Percentiles rank a stretch among this genome's conserved stretches.
These are phyloP conservation scores for Cnemophilus loriae DNA, from an alignment of 2,113 vertebrate species.

Conservation along the genomic window DNA sequence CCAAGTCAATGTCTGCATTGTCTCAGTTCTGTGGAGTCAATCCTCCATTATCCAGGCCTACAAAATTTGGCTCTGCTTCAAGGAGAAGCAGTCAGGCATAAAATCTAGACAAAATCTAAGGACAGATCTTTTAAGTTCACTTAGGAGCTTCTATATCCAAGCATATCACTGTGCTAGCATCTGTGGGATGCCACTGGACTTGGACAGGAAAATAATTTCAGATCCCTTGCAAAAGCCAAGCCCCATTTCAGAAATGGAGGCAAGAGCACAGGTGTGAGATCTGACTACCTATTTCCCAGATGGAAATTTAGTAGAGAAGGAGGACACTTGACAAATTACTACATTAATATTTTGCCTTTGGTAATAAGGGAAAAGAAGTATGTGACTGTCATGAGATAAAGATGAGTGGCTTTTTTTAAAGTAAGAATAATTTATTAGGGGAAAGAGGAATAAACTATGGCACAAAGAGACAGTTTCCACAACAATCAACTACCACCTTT, in stretches of 20 bases:
- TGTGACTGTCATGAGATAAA: not conserved
- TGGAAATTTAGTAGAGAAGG: not conserved
- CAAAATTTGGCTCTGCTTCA: not conserved
- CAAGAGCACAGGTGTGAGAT: not conserved
- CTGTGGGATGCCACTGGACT: not conserved
- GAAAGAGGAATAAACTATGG: not conserved
- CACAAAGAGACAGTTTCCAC: not conserved
- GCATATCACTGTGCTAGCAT: not conserved
- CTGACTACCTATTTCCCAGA: not conserved
- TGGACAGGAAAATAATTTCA: not conserved
- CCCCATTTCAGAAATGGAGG: not conserved
- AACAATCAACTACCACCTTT: not conserved
- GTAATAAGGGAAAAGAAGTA: not conserved
- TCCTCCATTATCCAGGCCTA: not conserved
- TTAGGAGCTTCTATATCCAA: not conserved
- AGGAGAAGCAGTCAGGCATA: not conserved
- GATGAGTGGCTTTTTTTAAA: not conserved
- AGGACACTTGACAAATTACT: not conserved
- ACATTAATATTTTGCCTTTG: not conserved
- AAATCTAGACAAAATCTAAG: not conserved
- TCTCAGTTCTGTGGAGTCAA: not conserved
- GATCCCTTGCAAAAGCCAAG: not conserved
- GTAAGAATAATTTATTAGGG: not conserved
- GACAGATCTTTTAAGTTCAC: not conserved
- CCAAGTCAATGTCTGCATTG: not conserved